Evolutionary conservation across 1,140 invertebrate species (phyloP), one percentile per base, ranked within the genome.

Genomic region (Drosophila kanapiae): DNA sequence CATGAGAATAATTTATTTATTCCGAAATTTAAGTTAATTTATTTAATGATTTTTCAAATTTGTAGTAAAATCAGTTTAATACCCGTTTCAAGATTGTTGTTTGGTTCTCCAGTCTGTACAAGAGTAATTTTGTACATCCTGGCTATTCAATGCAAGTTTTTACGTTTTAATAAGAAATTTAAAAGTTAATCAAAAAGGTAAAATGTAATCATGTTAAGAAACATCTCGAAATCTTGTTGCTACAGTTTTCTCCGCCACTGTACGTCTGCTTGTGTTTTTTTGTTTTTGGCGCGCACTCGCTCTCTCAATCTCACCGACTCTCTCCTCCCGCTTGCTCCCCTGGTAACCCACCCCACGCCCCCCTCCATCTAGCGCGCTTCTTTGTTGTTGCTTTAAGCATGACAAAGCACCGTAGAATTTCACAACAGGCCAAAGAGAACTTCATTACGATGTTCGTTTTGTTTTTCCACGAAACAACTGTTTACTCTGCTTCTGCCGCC

Each of bases 381-480:
- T 38, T 54, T 77, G 72, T 77, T 77, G 82, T 76, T 84, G 84
- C 79, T 88, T 87, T 83, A 87, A 87, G 83, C 83, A 87, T 87
- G 83, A 87, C 85, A 88, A 90, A 90, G 85, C 85, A 85, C 85
- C 85, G 85, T 84, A 88, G 85, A 90, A 88, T 90, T 90, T 90
- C 85, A 90, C 85, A 90, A 90, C 85, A 88, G 84, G 80, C 75
- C 71, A 75, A 74, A 75, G 74, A 76, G 62, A 90, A 88, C 81
- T 81, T 88, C 85, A 88, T 90, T 48, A 87, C 87, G 84, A 87
- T 87, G 84, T 87, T 88, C 84, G 85, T 88, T 83, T 90, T 88
- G 85, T 88, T 88, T 88, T 88, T 88, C 85, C 85, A 88, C 85
- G 85, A 88, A 88, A 88, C 85, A 88, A 88, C 85, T 90, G 85